A percentile compares a stretch with the other conserved stretches of the same genome.
phyloP scores from a whole-genome alignment of 2,797 vertebrate species.

The Poecilia velifera region DNA sequence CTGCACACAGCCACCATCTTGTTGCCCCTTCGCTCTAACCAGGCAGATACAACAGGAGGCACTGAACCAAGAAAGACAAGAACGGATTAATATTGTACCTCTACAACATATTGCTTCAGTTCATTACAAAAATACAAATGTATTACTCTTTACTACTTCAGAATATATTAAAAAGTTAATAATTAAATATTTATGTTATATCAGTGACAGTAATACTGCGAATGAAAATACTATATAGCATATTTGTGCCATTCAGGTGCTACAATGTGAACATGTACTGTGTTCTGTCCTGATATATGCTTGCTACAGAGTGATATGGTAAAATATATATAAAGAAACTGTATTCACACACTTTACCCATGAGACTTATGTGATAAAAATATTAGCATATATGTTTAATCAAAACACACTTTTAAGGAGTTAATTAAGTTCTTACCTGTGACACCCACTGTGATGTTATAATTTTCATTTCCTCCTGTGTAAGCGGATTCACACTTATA shows the following conservation, averaged over 20 bases:
- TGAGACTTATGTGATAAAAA: background rate
- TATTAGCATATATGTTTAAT: background rate
- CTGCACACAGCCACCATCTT: constrained; percentile 66
- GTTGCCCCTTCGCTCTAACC: constrained; percentile 16
- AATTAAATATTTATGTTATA: background rate
- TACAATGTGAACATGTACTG: background rate
- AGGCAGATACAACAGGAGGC: constrained; percentile 31
- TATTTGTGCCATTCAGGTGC: background rate
- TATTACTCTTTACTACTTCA: background rate
- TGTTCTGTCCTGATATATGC: background rate
- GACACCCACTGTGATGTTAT: constrained; percentile 2
- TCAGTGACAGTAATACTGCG: background rate
- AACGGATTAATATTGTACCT: background rate
- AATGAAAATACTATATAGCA: background rate
- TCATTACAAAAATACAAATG: background rate
- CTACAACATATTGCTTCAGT: background rate
- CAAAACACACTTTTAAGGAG: background rate
- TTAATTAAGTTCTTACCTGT: constrained; percentile 56
- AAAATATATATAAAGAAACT: background rate
- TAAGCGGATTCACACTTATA: constrained; percentile 69
- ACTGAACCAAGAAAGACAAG: constrained; percentile 31
- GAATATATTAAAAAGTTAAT: background rate
- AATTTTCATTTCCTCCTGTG: background rate
- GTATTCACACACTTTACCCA: background rate
- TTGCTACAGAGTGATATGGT: background rate